Evolutionary conservation across 2,888 invertebrate species (phyloP), one percentile per base, ranked within the genome.

Genomic region (Dorcus hopei): DNA sequence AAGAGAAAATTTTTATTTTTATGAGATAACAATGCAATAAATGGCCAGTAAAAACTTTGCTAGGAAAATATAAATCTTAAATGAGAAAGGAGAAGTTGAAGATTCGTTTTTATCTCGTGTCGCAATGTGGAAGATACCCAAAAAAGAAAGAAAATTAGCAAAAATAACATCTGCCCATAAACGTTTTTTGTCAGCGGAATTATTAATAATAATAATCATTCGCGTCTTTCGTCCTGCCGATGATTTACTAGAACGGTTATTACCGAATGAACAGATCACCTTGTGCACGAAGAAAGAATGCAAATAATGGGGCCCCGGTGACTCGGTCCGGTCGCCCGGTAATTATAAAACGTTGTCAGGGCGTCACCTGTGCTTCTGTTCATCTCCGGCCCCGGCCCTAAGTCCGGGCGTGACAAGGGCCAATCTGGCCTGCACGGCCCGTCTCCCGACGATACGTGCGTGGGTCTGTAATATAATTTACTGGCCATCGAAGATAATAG

Each of bases 391-490:
- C 45, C 60, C 57, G 62, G 58, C 66, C 64, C 59, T 65, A 61
- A 58, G 56, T 58, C 55, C 50, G 55, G 61, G 56, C 65, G 67
- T 55, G 64, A 64, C 60, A 70, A 66, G 65, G 69, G 57, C 65
- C 65, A 67, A 64, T 69, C 68, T 70, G 63, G 67, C 65, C 49
- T 45, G 43, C 55, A 45, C 56, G 48, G 41, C 16, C 40, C 54
- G 55, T 68, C 66, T 65, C 66, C 66, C 66, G 68, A 65, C 66
- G 67, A 70, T 73, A 70, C 68, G 66, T 76, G 76, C 75, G 76
- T 76, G 75, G 76, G 76, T 72, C 70, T 71, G 69, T 74, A 72
- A 73, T 76, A 75, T 75, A 76, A 76, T 76, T 76, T 76, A 74
- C 71, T 70, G 70, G 69, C 73, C 70, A 75, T 76, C 73, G 70